Base-by-base conservation (phyloP, 2,113 vertebrate species). In the Melanerpes formicivorus region DNA sequence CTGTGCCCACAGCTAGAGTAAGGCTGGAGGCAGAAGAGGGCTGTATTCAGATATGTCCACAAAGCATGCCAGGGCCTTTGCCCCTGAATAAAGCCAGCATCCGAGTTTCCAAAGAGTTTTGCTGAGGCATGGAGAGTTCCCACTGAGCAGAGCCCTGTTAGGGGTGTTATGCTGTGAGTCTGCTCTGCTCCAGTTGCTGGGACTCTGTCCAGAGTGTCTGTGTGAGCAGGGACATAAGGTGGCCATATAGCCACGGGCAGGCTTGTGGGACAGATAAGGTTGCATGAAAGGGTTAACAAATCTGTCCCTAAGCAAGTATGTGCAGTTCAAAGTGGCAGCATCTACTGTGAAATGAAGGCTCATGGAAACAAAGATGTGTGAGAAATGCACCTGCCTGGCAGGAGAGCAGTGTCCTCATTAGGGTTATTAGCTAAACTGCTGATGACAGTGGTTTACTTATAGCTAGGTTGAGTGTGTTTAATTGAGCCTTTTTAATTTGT, bases 401-500 rank as follows among this genome's bases (percentile, higher is more conserved):
- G 46, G 54, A 78, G 32, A 74, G 46, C 62, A 32, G 37, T 46
- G 67, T 76, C 59, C 50, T 93, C 17, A 7, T 89, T 74, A 87
- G 25, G 37, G 8, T 93, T 89, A 72, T 93, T 89, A 84, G 67
- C 81, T 87, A 87, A 80, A 75, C 16, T 67, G 54, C 44, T 95
- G 60, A 87, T 92, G 91, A 85, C 69, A 64, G 29, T 60, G 26
- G 16, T 86, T 30, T 79, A 3, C 42, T 67, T 76, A 67, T 2
- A 71, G 44, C 42, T 71, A n/a, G 58, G 30, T 15, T 80, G 91
- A 71, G 40, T 92, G 65, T 65, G 58, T 91, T 87, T 92, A 91
- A 92, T 25, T 82, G 70, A 90, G 26, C 5, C 7, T 69, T 87
- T 90, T 85, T 67, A 86, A 80, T 93, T 94, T 94, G 76, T n/a